Evolutionary conservation across 2,797 vertebrate genomes (phyloP), one percentile per base, ranked within the genome.

Genomic region (Danio choprae): DNA sequence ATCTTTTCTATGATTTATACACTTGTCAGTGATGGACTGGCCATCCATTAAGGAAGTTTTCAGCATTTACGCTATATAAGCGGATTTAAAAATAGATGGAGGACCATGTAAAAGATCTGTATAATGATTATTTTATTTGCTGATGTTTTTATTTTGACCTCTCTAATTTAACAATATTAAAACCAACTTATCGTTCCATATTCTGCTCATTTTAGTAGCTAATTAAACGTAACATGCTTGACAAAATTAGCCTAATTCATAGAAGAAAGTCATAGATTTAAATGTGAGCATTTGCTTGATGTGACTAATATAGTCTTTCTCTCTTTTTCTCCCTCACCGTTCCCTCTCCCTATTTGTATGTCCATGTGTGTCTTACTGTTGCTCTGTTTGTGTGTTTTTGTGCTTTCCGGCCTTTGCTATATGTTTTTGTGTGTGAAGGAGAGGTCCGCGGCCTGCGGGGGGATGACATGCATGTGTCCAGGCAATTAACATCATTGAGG

Each of bases 401-500:
- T 79, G 51, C 73, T 53, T 60, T 56, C 64, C 46, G 68, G 63
- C 67, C 50, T 80, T 58, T 74, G 68, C 41, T 62, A 18, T 81
- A 46, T 82, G 70, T 76, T 56, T 79, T 84, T 76, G 48, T 81
- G 68, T 83, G 80, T 82, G 55, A 86, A 87, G 87, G 84, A 88
- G 85, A 82, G 83, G 85, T 89, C 85, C 76, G 74, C 83, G 56
- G 81, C 83, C 81, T 77, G 80, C 80, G 78, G 87, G 84, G 85
- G 83, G 87, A 88, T 90, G 89, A 88, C 89, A 90, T 90, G 89
- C 89, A 84, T 89, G 87, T 88, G 79, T 85, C 88, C 88, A 87
- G 87, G 88, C 87, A 88, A 86, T 85, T 94, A 93, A 93, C 91
- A 92, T 80, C 92, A 86, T 88, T 89, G 91, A 93, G 89, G 87